Base-by-base conservation (phyloP, 2,797 vertebrate species). In the Xenentodon cancila region DNA sequence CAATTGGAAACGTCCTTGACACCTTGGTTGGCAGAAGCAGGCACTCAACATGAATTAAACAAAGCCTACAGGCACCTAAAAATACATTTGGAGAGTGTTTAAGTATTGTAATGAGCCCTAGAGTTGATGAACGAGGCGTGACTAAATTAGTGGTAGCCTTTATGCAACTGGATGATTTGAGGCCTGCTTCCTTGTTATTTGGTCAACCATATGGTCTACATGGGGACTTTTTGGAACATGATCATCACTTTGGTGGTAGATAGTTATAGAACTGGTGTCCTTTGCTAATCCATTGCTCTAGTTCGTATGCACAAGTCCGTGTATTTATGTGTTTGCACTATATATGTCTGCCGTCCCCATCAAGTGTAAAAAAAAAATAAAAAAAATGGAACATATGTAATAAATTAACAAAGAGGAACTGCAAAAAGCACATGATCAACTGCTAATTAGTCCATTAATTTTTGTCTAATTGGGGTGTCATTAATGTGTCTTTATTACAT, bases 401-500 rank as follows among this genome's bases (percentile, higher is more conserved):
- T 40, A 15, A 40, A 40, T 15, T 43, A 57, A 37, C 84, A 80
- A 76, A 86, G 64, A 37, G 64, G 73, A 53, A 77, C 72, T 55
- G 60, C 66, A 74, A 83, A 83, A 79, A 89, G 75, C 71, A 68
- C 75, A 78, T 87, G 88, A 92, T 91, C 73, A n/a, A 71, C 62
- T 19, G 55, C 65, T 90, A 88, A 90, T 90, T 91, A 75, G 81
- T 77, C 72, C 34, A 88, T 89, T 90, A 68, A 87, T 90, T 88
- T 90, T 68, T 34, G 19, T 59, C 71, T 80, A 81, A 91, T 82
- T 85, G 68, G 68, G 64, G 68, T 70, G 68, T 22, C 32, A 25
- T 56, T 68, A 65, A 51, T 71, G 60, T 46, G 63, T 77, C 69
- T 75, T 68, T 59, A 50, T 54, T 58, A 54, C 59, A 27, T 17